Percentiles rank a stretch among this genome's conserved stretches.
Conservation (phyloP, 2,113 vertebrate species). For the Psittacula cyanocephala region DNA sequence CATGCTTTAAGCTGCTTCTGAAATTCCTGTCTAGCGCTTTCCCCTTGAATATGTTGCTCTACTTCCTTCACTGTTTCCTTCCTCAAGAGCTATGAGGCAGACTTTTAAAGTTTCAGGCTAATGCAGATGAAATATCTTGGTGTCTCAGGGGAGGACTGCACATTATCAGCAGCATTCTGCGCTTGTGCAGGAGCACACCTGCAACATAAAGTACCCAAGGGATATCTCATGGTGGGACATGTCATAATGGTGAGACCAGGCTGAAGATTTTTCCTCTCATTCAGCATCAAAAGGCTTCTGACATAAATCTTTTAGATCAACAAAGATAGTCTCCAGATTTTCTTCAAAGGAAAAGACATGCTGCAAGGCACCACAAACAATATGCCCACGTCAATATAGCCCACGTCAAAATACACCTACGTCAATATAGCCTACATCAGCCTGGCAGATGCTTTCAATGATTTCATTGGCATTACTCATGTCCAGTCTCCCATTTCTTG, state of each 20-base stretch:
- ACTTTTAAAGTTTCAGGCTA: background rate
- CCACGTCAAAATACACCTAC: background rate
- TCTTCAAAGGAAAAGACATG: background rate
- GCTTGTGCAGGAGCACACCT: background rate
- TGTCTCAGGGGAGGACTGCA: background rate
- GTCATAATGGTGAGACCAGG: background rate
- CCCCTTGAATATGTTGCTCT: slow-evolving; percentile 13
- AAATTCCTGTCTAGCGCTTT: background rate
- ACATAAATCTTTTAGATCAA: background rate
- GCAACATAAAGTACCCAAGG: background rate
- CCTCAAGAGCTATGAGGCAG: background rate
- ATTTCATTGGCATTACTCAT: background rate
- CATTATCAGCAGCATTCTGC: background rate
- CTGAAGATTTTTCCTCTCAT: background rate
- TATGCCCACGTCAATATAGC: background rate
- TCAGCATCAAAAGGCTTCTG: background rate
- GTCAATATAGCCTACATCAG: background rate
- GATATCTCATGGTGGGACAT: background rate
- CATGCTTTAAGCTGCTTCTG: background rate
- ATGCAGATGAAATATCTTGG: background rate
- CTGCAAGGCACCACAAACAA: background rate
- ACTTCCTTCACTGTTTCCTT: background rate
- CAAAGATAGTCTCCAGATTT: background rate
- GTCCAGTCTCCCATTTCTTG: background rate
- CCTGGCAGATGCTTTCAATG: background rate